Base-by-base conservation (phyloP, 2,113 vertebrate genomes). In the Menura novaehollandiae region DNA sequence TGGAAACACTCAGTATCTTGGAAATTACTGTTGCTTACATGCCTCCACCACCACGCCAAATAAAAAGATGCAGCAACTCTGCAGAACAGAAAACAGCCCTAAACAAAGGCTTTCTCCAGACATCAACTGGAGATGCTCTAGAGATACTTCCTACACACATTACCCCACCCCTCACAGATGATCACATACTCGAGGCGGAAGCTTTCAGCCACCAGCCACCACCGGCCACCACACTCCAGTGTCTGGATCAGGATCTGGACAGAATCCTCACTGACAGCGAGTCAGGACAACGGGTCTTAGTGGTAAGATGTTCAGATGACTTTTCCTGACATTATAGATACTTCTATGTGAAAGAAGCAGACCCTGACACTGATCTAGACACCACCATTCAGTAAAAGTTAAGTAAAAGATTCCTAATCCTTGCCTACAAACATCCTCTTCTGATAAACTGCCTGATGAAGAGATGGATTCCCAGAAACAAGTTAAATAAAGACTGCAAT, bases 31-130 rank as follows among this genome's bases (percentile, higher is more conserved):
- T 23, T 79, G 58, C n/a, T 74, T 18, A 41, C 1, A 1, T 51
- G n/a, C 23, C 22, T 60, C 5, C 10, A 39, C 9, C 27, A 55
- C 35, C 21, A 60, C 0, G 0, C 2, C 14, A 39, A 69, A 63
- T 33, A 78, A 67, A 64, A 76, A 55, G 3, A 64, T 39, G 14
- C 2, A 21, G 17, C 55, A 69, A 58, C 39, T 58, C 14, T 4
- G 11, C 37, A 84, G 17, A 69, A 69, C 12, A 64, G 30, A n/a
- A 81, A 41, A 17, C 14, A 37, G 30, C 33, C 33, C 1, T 32
- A 13, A 85, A 60, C 11, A 88, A 72, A 72, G 15, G 21, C 10
- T 32, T 73, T 39, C 44, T 83, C 44, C 44, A 79, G 44, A 55
- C 10, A 24, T 6, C 9, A 68, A 47, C 15, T 75, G 10, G 43